Evolutionary conservation across 2,888 invertebrate species (phyloP), one percentile per base, ranked within the genome.

Genomic region (Ophioninae sp.): DNA sequence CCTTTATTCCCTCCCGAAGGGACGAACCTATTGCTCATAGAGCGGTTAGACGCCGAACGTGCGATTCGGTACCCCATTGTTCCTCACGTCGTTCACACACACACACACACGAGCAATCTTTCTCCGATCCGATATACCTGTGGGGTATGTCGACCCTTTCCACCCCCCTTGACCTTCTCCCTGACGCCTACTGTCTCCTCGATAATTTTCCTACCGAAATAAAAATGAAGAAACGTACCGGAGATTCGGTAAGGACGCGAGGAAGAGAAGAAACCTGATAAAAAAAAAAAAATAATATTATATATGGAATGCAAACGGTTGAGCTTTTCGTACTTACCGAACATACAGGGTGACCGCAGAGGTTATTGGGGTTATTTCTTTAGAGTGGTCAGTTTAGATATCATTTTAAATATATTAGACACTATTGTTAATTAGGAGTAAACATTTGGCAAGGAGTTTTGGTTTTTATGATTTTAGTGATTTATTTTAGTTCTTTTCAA

Each of bases 1-100:
- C 92, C 92, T 93, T 93, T 93, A 93, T 93, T 93, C 92, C 89
- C 89, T 90, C 90, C 81, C 89, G 89, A 91, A 92, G 91, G 93
- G 92, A 92, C 89, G 92, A 91, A 91, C 92, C 93, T 91, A 93
- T 93, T 92, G 93, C 93, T 92, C 92, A 78, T 56, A 70, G 81
- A 82, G 81, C 90, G 91, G 92, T 93, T 92, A 92, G 93, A 92
- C 91, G 92, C 79, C 76, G 82, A 84, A 84, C 69, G 83, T 79
- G 84, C 82, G 88, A 92, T 91, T 91, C 90, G 88, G 90, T 89
- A 86, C 89, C 30, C 86, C 91, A 92, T 93, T 93, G 92, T 93
- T 93, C 92, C 91, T 91, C 79, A 91, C 92, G 92, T 93, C 93
- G 93, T 92, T 92, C 91, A 89, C 93, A 92, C 91, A 82, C 81